These are phyloP conservation scores for Gallirallus australis DNA, from an alignment of 2,797 vertebrate species.

Conservation along the genomic window DNA sequence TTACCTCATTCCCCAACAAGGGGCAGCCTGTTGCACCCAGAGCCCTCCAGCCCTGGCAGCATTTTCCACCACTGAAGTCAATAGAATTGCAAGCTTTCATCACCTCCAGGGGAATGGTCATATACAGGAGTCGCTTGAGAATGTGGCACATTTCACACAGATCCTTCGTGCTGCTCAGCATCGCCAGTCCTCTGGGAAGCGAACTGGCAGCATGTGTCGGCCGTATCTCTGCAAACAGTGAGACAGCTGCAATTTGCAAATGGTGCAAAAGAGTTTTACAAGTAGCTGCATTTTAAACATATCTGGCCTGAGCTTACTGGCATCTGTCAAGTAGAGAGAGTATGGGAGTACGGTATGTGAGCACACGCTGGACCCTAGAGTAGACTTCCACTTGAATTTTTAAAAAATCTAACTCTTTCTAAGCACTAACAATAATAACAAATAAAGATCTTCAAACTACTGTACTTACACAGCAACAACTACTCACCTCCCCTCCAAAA, in stretches of 20 bases:
- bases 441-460: not conserved
- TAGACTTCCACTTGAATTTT: not conserved
- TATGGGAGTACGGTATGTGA: not conserved
- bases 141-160: not conserved
- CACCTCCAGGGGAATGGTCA: not conserved
- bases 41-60: not conserved
- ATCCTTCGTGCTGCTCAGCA: rapidly evolving
- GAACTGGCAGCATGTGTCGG: not conserved
- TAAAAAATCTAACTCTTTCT: not conserved
- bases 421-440: not conserved
- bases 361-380: not conserved
- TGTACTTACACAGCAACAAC: not conserved
- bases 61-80: not conserved
- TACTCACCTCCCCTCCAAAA: not conserved
- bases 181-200: rapidly evolving
- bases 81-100: not conserved
- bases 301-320: not conserved
- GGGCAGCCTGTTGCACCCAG: rapidly evolving
- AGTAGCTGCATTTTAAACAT: slow-evolving; percentile 33
- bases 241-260: slow-evolving; percentile 46
- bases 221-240: not conserved
- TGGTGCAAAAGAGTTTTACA: slow-evolving; percentile 22
- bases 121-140: not conserved
- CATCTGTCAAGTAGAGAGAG: not conserved
- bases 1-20: rapidly evolving